Evolutionary conservation across 2,797 vertebrate species (phyloP).

Genomic region (Melanotaenia nigrans): DNA sequence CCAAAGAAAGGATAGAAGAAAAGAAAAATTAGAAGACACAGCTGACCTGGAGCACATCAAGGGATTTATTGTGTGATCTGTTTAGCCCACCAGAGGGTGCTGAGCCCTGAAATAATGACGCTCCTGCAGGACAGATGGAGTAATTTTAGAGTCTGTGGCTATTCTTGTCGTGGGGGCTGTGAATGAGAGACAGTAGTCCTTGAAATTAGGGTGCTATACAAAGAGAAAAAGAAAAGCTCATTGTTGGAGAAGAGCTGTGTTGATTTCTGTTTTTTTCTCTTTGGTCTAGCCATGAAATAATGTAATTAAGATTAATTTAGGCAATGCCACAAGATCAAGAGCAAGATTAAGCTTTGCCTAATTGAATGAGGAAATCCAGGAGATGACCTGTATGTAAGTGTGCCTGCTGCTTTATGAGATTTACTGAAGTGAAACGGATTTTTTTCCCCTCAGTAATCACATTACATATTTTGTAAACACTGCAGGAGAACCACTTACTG

Average conservation of each 20-base stretch:
- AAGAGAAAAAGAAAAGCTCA: background rate
- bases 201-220: slow-evolving; percentile 13
- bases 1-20: slow-evolving; percentile 13
- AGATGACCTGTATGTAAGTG: slow-evolving; percentile 27
- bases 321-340: background rate
- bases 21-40: slow-evolving; percentile 8
- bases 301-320: slow-evolving; percentile 35
- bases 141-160: slow-evolving; percentile 46
- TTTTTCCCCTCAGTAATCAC: slow-evolving; percentile 39
- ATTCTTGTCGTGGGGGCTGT: slow-evolving; percentile 21
- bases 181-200: slow-evolving; percentile 26
- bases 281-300: slow-evolving; percentile 21
- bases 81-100: slow-evolving; percentile 63
- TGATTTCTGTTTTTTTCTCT: slow-evolving; percentile 3
- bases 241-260: slow-evolving; percentile 1
- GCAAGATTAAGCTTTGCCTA: slow-evolving; percentile 28
- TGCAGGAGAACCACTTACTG: slow-evolving; percentile 23
- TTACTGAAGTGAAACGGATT: slow-evolving; percentile 56
- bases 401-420: slow-evolving; percentile 53
- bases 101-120: slow-evolving; percentile 40
- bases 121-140: slow-evolving; percentile 50
- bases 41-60: slow-evolving; percentile 55
- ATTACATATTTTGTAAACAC: slow-evolving; percentile 50
- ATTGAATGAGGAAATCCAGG: slow-evolving; percentile 54
- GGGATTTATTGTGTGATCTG: slow-evolving; percentile 39